phyloP scores from a whole-genome alignment of 2,888 invertebrate genomes.

The Spisula solida region DNA sequence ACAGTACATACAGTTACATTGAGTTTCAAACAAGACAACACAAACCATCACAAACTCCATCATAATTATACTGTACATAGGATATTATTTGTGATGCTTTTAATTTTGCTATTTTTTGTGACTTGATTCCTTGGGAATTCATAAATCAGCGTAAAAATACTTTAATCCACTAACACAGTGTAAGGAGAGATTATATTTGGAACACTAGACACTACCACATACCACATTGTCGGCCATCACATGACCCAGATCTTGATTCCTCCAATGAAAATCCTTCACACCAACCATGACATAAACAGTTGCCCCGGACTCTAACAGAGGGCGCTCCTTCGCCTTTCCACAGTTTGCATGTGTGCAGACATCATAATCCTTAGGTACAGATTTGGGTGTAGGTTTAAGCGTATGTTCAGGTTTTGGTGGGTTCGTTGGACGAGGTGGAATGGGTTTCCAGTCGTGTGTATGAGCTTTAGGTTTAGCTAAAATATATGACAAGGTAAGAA shows the following conservation, averaged over 20 bases:
- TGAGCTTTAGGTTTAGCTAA: constrained; percentile 24
- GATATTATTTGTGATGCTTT: too few relatives aligned
- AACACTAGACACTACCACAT: not conserved
- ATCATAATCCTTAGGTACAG: constrained; percentile 76
- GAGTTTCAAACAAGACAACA: too few relatives aligned
- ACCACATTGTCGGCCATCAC: constrained; percentile 78
- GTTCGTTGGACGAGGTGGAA: constrained; percentile 19
- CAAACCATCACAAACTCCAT: too few relatives aligned
- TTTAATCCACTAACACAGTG: too few relatives aligned
- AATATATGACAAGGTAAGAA: not conserved
- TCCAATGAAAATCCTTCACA: constrained; percentile 74
- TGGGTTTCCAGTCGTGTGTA: constrained; percentile 22
- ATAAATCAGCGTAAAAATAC: too few relatives aligned
- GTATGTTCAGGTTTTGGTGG: not conserved
- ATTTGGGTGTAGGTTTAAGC: constrained; percentile 49
- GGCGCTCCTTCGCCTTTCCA: constrained; percentile 78
- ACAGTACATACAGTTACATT: too few relatives aligned
- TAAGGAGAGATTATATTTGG: not conserved
- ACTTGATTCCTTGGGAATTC: too few relatives aligned
- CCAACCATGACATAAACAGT: constrained; percentile 85
- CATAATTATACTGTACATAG: too few relatives aligned
- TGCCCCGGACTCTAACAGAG: constrained; percentile 82
- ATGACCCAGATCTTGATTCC: constrained; percentile 78
- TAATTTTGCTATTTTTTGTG: too few relatives aligned
- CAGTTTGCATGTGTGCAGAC: constrained; percentile 79